phyloP scores from a whole-genome alignment of 2,888 invertebrate genomes.

The Nesidiocoris tenuis region DNA sequence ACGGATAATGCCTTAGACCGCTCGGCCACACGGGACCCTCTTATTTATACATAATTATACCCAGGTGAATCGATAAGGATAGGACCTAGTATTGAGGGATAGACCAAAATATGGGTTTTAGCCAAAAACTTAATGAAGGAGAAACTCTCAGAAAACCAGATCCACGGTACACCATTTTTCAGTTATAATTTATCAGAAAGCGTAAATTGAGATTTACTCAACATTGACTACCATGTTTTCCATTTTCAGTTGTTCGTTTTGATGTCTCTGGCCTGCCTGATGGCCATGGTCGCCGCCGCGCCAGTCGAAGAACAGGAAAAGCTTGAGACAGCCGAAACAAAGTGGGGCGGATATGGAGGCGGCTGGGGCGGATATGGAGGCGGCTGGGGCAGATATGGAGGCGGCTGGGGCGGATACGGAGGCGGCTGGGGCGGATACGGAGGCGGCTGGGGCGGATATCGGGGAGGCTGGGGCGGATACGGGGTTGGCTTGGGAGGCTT shows the following conservation, averaged over 20 bases:
- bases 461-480: not conserved
- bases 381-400: constrained; percentile 9
- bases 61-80: no score
- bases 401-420: not conserved
- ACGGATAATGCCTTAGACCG: no score
- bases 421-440: constrained; percentile 17
- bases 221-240: not conserved
- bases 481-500: constrained; percentile 10
- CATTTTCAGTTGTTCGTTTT: not conserved
- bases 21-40: no score
- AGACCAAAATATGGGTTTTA: no score
- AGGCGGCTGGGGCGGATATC: constrained; percentile 9
- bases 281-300: constrained; percentile 14
- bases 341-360: constrained; percentile 27
- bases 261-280: constrained; percentile 7
- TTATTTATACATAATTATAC: no score
- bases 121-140: no score
- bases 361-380: constrained; percentile 32
- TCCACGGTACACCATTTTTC: no score
- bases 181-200: not conserved
- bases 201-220: not conserved
- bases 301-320: constrained; percentile 3
- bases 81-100: no score
- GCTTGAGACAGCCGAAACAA: constrained; percentile 23
- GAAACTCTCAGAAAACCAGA: no score